Evolutionary conservation across 2,113 vertebrate species (phyloP).

Genomic region (Sciurus niger): DNA sequence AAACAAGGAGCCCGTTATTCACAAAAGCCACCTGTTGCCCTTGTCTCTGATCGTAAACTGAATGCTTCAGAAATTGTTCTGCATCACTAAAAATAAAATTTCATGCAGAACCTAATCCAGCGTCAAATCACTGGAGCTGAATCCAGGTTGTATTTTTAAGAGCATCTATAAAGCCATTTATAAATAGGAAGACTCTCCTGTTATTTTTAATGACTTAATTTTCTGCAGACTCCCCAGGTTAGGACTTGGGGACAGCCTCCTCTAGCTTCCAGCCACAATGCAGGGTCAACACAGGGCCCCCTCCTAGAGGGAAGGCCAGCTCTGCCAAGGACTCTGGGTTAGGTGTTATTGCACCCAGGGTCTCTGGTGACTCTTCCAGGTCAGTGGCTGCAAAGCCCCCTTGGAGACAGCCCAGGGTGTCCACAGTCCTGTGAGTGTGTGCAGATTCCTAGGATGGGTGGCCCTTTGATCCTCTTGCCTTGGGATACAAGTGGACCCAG

Average conservation of each 20-base stretch:
- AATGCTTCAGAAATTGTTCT: background rate
- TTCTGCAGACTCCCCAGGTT: background rate
- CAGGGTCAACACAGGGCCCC: rapidly evolving
- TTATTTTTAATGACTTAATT: background rate
- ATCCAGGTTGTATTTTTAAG: background rate
- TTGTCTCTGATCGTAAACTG: background rate
- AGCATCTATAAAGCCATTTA: background rate
- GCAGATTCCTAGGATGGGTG: background rate
- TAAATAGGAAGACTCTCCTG: constrained; percentile 31
- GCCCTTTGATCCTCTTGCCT: too few species aligned
- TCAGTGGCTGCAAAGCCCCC: background rate
- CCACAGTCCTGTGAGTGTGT: background rate
- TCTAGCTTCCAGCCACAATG: rapidly evolving
- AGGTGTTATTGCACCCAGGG: rapidly evolving
- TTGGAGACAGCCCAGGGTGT: background rate
- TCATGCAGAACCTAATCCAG: background rate
- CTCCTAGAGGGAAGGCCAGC: rapidly evolving
- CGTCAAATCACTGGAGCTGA: background rate
- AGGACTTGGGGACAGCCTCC: background rate
- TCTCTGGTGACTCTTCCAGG: background rate
- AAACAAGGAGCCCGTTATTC: background rate
- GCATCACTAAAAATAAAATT: background rate
- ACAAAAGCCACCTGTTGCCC: background rate
- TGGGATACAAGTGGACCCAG: background rate
- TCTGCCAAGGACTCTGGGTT: background rate